Evolutionary conservation across 2,888 invertebrate species (phyloP), one percentile per base, ranked within the genome.

Genomic region (Standfussiana lucernea): DNA sequence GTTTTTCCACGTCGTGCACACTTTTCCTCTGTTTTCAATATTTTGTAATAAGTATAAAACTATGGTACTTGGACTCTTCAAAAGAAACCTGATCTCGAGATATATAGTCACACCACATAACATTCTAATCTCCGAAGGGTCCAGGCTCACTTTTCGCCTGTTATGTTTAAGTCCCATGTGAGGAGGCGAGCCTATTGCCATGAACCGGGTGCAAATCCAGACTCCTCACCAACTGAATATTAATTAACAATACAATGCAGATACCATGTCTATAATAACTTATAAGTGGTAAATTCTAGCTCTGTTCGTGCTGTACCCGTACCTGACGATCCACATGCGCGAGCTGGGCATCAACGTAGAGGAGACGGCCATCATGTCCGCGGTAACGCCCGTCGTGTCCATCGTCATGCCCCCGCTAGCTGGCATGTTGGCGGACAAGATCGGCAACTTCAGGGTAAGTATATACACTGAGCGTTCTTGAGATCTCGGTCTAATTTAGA

Each of bases 361-460:
- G 94, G 98, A 98, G 95, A 98, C 98, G 8, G 98, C 98, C 64
- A 98, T 98, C 89, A 98, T 98, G 98, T 98, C 98, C 1, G 98
- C 98, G 1, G 97, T 98, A 50, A 98, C 98, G 69, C 98, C 98
- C 0, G 97, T 98, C 77, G 97, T 98, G 35, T 98, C 98, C 82
- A 98, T 98, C 87, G 96, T 98, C 80, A 98, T 98, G 97, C 98
- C 98, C 53, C 98, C 98, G 2, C 92, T 98, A 50, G 98, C 98
- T 7, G 98, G 98, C 78, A 97, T 98, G 96, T 93, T 98, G 59
- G 98, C 98, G 0, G 98, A 98, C 93, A 98, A 98, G 93, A 98
- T 98, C 85, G 98, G 98, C 82, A 98, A 98, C 94, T 98, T 98
- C 93, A 98, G 97, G 97, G 98, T 98, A 47, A 86, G 90, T 40